These are phyloP conservation scores for Brachynemurus nebulosus DNA, from an alignment of 2,888 invertebrate genomes.

Conservation along the genomic window DNA sequence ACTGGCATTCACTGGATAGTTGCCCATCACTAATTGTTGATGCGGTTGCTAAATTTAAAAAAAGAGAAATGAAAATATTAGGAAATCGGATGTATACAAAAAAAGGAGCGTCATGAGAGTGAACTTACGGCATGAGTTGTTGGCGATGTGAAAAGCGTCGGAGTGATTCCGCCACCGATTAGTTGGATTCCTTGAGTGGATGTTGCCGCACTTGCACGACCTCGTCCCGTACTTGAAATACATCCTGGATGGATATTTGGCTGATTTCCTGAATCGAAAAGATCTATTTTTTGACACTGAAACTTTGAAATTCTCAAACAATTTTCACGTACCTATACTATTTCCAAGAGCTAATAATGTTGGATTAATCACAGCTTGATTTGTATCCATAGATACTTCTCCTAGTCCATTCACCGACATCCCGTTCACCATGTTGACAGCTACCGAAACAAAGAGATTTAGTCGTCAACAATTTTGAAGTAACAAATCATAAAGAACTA, in stretches of 20 bases:
- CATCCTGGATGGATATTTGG: conserved; percentile 50
- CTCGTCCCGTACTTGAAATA: conserved; percentile 45
- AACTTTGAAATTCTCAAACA: not conserved
- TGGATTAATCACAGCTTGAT: conserved; percentile 39
- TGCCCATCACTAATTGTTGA: conserved; percentile 41
- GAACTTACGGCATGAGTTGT: conserved; percentile 25
- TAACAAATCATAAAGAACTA: not conserved
- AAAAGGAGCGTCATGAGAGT: not conserved
- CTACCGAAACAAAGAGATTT: conserved; percentile 26
- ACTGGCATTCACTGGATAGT: conserved; percentile 54
- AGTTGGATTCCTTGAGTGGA: conserved; percentile 46
- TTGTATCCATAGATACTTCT: conserved; percentile 56
- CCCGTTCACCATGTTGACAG: conserved; percentile 61
- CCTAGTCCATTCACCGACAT: conserved; percentile 61
- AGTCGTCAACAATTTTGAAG: not conserved
- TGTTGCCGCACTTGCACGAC: conserved; percentile 42
- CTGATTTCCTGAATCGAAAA: conserved; percentile 30
- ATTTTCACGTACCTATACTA: conserved; percentile 8
- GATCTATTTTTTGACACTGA: not conserved
- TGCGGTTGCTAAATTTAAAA: conserved; percentile 18
- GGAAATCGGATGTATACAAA: not conserved
- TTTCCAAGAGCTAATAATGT: conserved; percentile 31
- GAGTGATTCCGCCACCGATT: conserved; percentile 57
- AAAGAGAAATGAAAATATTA: not conserved
- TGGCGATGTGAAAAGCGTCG: conserved; percentile 43